Evolutionary conservation across 2,888 invertebrate genomes (phyloP), one percentile per base, ranked within the genome.

Genomic region (Campoplex capitator): DNA sequence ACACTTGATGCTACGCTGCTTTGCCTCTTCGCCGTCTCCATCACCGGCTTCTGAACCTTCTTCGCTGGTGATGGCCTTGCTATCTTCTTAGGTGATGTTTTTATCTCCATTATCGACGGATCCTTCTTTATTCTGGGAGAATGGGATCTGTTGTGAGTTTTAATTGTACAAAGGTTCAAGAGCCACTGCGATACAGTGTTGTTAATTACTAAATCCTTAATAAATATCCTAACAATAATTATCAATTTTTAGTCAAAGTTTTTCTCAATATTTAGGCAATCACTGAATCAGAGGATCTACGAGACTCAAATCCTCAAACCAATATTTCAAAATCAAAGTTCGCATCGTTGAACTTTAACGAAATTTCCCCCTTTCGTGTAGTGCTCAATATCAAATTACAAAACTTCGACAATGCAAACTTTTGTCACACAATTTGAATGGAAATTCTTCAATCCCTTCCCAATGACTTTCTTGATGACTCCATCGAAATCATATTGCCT

Each of bases 1-100:
- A 76, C 35, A 1, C 76, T 73, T 3, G 83, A 67, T 11, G 70
- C 74, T 16, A 54, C n/a, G 78, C 62, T 16, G 32, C 32, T 62
- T 32, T 78, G 81, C 84, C 92, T 91, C 81, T 91, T 92, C 13
- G 90, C 90, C 74, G 42, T 42, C 42, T 93, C 93, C n/a, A 71
- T 54, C 1, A 70, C 18, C 11, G 71, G 58, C 48, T 87, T 87
- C 42, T 89, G 87, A 48, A 92, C 90, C 89, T 94, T 94, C 88
- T 95, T 95, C 8, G 95, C 92, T 80, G 96, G 95, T 45, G 96
- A 95, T n/a, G 94, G 93, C 92, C 96, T 96, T n/a, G 96, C 94
- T 75, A 95, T 95, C 92, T 96, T 96, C 92, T 96, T 97, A 18
- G 97, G 97, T 28, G 97, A 96, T 86, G 96, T 91, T 87, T 94